Base-by-base conservation (phyloP, 2,888 invertebrate species). In the Chelonus formosanus region DNA sequence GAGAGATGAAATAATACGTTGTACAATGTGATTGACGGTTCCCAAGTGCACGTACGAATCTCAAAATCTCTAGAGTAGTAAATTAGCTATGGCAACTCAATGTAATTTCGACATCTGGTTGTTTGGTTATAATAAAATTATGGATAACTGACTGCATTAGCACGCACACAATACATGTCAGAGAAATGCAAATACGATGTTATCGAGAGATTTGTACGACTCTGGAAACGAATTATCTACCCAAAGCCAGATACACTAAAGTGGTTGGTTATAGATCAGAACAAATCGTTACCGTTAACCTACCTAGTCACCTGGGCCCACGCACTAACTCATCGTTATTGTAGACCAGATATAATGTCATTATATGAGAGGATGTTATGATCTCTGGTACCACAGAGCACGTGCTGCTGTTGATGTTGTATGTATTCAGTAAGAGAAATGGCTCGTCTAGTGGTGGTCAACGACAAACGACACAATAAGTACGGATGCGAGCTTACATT, bases 241-340 rank as follows among this genome's bases (percentile, higher is more conserved):
- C 61, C 62, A 59, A 60, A 55, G 36, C 53, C 58, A 63, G 43
- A 67, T 55, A 48, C 55, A 36, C 31, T 59, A 44, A 47, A 53
- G 35, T 34, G 48, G 48, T 50, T 60, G 56, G 48, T 61, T 31
- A 48, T 31, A 53, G 61, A 61, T 66, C 61, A 66, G 52, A 55
- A 57, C 35, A 45, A 61, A 60, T 66, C 66, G 56, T 66, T 73
- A 73, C 75, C 74, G 77, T 77, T 75, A 77, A 71, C 71, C 62
- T 65, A 68, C 68, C 66, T 64, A 67, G 74, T 69, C 67, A 67
- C 59, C 48, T 66, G 63, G 64, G 71, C 76, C 76, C 78, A 78
- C 77, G 76, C 78, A 75, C 75, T 70, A 60, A 34, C 61, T 65
- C 70, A 74, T 78, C 76, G 73, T 77, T 75, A 78, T 77, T 78